Evolutionary conservation across 2,797 vertebrate species (phyloP).

Genomic region (Orestias chungarensis): DNA sequence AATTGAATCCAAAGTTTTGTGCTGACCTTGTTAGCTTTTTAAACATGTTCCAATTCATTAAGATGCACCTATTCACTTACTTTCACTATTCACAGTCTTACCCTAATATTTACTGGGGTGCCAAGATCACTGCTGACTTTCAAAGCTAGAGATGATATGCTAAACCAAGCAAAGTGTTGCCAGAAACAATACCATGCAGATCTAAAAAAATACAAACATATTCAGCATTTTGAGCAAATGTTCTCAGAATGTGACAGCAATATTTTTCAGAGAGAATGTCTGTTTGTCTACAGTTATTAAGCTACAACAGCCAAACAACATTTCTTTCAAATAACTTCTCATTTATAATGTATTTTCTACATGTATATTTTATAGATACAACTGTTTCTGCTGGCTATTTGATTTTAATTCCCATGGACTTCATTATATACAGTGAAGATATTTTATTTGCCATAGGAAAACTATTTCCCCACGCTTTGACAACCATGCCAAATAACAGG

Average conservation of each 20-base stretch:
- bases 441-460: slow-evolving; percentile 4
- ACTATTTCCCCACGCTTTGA: slow-evolving; percentile 7
- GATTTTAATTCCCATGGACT: slow-evolving; percentile 10
- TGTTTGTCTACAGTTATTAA: background rate
- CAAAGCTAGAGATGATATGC: background rate
- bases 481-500: background rate
- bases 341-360: slow-evolving; percentile 15
- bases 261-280: background rate
- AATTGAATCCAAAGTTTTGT: background rate
- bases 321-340: slow-evolving; percentile 4
- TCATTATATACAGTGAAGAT: background rate
- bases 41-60: background rate
- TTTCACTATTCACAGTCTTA: background rate
- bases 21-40: background rate
- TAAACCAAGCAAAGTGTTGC: background rate
- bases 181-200: background rate
- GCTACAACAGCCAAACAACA: slow-evolving; percentile 1
- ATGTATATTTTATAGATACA: slow-evolving; percentile 12
- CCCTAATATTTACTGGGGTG: background rate
- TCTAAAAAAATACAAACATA: background rate
- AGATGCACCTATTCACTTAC: background rate
- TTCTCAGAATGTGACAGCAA: background rate
- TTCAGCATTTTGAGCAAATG: background rate
- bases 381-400: slow-evolving; percentile 13
- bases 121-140: background rate